Base-by-base conservation (phyloP, 2,888 invertebrate species). In the Trissolcus japonicus region DNA sequence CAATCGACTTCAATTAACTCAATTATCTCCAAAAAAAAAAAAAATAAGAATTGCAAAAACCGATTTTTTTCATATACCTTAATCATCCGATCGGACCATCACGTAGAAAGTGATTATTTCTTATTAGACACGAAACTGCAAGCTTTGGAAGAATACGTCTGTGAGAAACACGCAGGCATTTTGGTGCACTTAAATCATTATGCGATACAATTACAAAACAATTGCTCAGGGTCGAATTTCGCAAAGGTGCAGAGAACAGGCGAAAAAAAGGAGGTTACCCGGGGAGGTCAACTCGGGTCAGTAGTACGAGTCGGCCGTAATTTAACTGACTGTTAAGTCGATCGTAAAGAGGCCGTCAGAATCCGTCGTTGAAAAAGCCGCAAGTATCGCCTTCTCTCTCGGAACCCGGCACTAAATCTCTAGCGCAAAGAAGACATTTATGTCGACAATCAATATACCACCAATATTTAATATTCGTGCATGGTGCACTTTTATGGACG, bases 291-390 rank as follows among this genome's bases (percentile, higher is more conserved):
- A 73, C 40, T 29, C 43, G 68, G 78, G 79, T 76, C 78, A 78
- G 72, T 78, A 79, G 80, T 80, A 81, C 80, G 71, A 79, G 77
- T 75, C 78, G 74, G 80, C 82, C 82, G 83, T 84, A 84, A 83
- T 84, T 84, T 83, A 83, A 82, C 82, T 79, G 83, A 80, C 81
- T 80, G 84, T 84, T 83, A 83, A 83, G 83, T 78, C 80, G 83
- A 81, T 84, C 82, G 84, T 83, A 84, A 85, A 84, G 79, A 80
- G 79, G 78, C 79, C 82, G 78, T 78, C 79, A 80, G 80, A 81
- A 81, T 83, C 80, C 66, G 68, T 75, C 68, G 63, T 68, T 75
- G 46, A 67, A 68, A 75, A 25, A 62, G 16, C 66, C 63, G 53
- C 54, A n/a, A 62, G 59, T 60, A 68, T 62, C 57, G 55, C 65